Base-by-base conservation (phyloP, 2,888 invertebrate species). In the Spodoptera picta region DNA sequence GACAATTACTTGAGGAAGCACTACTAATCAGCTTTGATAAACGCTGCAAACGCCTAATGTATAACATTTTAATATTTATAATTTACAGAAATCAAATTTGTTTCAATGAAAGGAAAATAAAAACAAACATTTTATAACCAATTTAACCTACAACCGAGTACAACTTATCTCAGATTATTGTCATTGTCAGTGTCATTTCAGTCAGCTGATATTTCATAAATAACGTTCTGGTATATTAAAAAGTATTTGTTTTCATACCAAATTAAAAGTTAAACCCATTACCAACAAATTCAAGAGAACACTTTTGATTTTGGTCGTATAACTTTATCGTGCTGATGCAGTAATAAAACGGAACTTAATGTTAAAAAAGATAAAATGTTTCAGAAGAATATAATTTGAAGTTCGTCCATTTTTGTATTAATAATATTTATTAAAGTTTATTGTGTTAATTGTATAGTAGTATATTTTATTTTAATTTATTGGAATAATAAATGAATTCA, bases 1-100 rank as follows among this genome's bases (percentile, higher is more conserved):
- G 84, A 71, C 88, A 88, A 65, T 83, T 86, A 70, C 63, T 84
- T 31, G 79, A 75, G 12, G 76, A 65, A 57, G 64, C 63, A 68
- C 71, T 79, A 42, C 69, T 83, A 3, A 86, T 43, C 49, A 82
- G 56, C 43, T 72, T 83, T 19, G 84, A 47, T 0, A 90, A 74
- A 55, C 84, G 82, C 41, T 78, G 82, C 23, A 75, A 59, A 31
- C 80, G 79, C 60, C 73, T 79, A 42, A 86, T 58, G 45, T 79
- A 82, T 56, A 85, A 79, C 89, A 90, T 91, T 62, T 63, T 73
- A 2, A n/a, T 46, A 36, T n/a, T 14, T 50, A 27, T 60, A 4
- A 46, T 24, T 31, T 7, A 0, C 24, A 27, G 3, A 4, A 49
- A 24, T 2, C 42, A 54, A 27, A 36, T 14, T 43, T n/a, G 7